Base-by-base conservation (phyloP, 2,888 invertebrate genomes). In the Tolmerus cingulatus region DNA sequence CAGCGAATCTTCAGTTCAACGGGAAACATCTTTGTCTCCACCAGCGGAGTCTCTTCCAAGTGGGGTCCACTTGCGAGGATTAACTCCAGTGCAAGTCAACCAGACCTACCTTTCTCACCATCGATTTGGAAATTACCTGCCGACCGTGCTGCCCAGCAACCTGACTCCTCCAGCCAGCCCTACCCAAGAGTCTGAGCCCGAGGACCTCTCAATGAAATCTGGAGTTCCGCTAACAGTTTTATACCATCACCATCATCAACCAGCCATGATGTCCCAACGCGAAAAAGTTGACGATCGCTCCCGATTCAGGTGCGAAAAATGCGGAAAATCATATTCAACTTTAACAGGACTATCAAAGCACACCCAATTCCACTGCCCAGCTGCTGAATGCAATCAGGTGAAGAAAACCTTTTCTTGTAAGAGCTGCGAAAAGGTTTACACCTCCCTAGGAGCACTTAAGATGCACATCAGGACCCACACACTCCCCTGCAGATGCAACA, bases 301-400 rank as follows among this genome's bases (percentile, higher is more conserved):
- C 0, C 95, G 98, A 82, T 98, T 97, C 92, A 97, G 97, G 91
- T 99, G 98, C 91, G 96, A 96, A 0, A 97, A 97, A 91, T 99
- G 98, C 92, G 96, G 96, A 82, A 98, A 98, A 92, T 97, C 97
- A 89, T 99, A 99, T 93, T 98, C 98, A 0, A 99, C 99, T 0
- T 97, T 97, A 91, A 98, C 98, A 81, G 99, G 98, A 0, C 94
- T 99, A 19, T 96, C 97, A 1, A 99, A 99, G 93, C 99, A 99
- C 91, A 96, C 97, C 88, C 98, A 98, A 92, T 98, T 98, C 93
- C 98, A 99, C 91, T 98, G 98, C 92, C 96, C 97, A 0, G 97
- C 97, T 0, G 95, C 97, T 88, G 95, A 95, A 89, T 96, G 96
- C 84, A 96, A 96, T 89, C 95, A 96, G 81, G 96, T 97, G 86